Evolutionary conservation across 1,140 invertebrate species (phyloP), one percentile per base, ranked within the genome.

Genomic region (Propsilocerus akamusi): DNA sequence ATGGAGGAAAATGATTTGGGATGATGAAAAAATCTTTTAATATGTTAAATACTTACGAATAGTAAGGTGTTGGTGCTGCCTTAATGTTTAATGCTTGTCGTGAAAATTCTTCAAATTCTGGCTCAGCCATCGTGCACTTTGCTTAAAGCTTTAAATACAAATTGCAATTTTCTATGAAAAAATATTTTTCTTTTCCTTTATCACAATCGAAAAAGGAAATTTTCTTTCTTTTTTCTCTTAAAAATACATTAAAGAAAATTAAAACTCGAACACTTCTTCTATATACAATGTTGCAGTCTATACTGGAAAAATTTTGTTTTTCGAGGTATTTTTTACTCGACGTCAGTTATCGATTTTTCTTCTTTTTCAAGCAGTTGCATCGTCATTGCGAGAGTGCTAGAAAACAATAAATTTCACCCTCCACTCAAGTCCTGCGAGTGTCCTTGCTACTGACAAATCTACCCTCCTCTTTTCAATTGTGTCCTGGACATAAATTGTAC

Each of bases 71-170:
- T 41, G 83, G 76, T n/a, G 79, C 77, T 20, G 34, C 34, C 14
- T 41, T 41, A 41, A 41, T 41, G 22, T 41, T 41, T 41, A 41
- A 41, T 20, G 34, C 34, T 17, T 41, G 34, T 20, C 14, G 17
- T 17, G 34, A 80, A 70, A 92, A 90, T 75, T 91, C 83, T 68
- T 92, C 87, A 71, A 89, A 92, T 67, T 92, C 86, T 59, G 76
- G 82, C 72, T 92, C 87, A 56, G 85, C 87, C 87, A 90, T 91
- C 68, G 74, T 66, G 22, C n/a, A 30, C 34, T 41, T 41, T 41
- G 17, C 17, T 41, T 20, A 20, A 8, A 41, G 5, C 22, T 41
- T 20, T 41, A 20, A 41, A 41, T 20, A 20, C 17, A 20, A 17
- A 17, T 20, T 41, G 22, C 22, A 37, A 14, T 17, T 41, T 41